Evolutionary conservation across 2,888 invertebrate species (phyloP).

Genomic region (Drosophila lutescens): DNA sequence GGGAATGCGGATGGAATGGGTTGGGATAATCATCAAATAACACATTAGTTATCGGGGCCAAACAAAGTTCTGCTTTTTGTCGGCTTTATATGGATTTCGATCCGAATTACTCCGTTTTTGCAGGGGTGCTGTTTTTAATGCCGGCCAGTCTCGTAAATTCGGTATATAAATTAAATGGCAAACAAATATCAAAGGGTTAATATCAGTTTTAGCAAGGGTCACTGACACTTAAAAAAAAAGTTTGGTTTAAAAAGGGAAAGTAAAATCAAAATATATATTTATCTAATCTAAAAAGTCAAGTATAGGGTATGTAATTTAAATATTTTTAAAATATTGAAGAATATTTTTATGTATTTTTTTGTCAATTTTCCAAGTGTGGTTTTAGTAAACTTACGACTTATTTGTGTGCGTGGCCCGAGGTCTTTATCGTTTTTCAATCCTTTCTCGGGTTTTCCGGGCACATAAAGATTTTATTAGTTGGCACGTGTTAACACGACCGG

Average conservation of each 20-base stretch:
- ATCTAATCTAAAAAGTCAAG: too few relatives aligned
- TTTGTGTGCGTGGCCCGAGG: slow-evolving; percentile 48
- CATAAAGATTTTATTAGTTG: slow-evolving; percentile 76
- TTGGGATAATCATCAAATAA: slow-evolving; percentile 59
- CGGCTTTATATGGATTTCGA: slow-evolving; percentile 51
- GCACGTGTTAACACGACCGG: slow-evolving; percentile 65
- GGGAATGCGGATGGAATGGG: not conserved
- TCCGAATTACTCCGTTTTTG: slow-evolving; percentile 63
- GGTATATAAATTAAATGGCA: slow-evolving; percentile 70
- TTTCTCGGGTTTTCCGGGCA: slow-evolving; percentile 37
- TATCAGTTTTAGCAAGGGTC: slow-evolving; percentile 47
- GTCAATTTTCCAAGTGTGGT: not conserved
- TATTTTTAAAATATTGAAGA: too few relatives aligned
- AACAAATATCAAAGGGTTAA: slow-evolving; percentile 71
- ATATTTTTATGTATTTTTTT: not conserved
- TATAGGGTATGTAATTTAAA: too few relatives aligned
- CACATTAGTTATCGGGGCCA: slow-evolving; percentile 58
- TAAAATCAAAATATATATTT: not conserved
- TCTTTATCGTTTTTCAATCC: slow-evolving; percentile 68
- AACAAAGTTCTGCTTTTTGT: slow-evolving; percentile 48
- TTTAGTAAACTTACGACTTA: slow-evolving; percentile 35
- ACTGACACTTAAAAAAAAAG: not conserved
- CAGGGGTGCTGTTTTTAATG: slow-evolving; percentile 68
- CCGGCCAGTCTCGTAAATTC: slow-evolving; percentile 68
- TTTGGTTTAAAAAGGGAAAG: not conserved